Evolutionary conservation across 2,113 vertebrate genomes (phyloP), one percentile per base, ranked within the genome.

Genomic region (Lepus americanus): DNA sequence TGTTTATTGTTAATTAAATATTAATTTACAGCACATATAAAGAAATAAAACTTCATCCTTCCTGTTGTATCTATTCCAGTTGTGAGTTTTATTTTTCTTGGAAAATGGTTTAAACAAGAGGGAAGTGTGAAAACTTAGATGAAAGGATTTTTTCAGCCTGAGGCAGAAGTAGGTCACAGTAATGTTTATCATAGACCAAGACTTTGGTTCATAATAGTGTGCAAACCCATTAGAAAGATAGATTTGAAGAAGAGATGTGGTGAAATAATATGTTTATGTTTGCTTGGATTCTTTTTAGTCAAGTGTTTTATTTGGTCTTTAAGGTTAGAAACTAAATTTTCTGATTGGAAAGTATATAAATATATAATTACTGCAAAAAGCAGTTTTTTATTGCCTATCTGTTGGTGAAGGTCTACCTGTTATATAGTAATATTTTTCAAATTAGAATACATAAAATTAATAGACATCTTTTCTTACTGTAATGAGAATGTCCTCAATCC

Each of bases 321-420:
- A 81, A 33, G 89, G 73, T 39, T 73, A 69, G 87, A 92, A 94
- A 53, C 11, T 69, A 78, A 86, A 81, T 55, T 61, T 59, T 55
- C 55, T 74, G 23, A 86, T 22, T 79, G 49, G 3, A 1, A 51
- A 85, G n/a, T 27, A 5, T 79, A 69, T 25, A 86, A 82, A 82
- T 29, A 69, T 76, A n/a, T 6, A 77, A 29, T 19, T 88, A 10
- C 59, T 87, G 2, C 29, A 64, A 80, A 92, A 7, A 16, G 4
- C 4, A 9, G 5, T 66, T 59, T 53, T 86, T 81, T 73, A 73
- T 39, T 87, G 72, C 36, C 27, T 92, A 8, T 79, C 39, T 84
- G 23, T 33, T 73, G 53, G 27, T 90, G 33, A 90, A 77, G 27
- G 53, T 72, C 16, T 73, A 51, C 12, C 14, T n/a, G 9, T 51